Conservation (phyloP, 2,113 vertebrate species). For the Upupa epops region DNA sequence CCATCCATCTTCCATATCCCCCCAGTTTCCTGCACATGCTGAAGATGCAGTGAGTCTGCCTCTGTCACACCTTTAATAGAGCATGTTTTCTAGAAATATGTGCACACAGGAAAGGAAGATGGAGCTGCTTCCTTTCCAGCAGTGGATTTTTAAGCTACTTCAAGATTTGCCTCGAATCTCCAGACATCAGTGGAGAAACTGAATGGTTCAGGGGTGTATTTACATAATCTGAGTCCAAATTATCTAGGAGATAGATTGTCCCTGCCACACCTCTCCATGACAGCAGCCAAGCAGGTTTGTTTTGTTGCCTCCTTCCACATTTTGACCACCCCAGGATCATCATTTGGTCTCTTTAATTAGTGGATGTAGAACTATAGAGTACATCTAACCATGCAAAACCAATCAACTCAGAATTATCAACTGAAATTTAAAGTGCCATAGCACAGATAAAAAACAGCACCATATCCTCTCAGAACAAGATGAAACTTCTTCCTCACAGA, state of each 20-base stretch:
- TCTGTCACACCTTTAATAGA: not conserved
- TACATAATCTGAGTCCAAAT: not conserved
- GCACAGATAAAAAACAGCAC: not conserved
- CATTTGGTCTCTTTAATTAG: not conserved
- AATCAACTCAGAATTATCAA: not conserved
- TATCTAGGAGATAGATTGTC: not conserved
- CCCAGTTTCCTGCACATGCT: fast-evolving
- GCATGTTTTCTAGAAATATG: fast-evolving
- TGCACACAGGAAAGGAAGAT: not conserved
- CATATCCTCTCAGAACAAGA: not conserved
- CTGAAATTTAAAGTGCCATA: not conserved
- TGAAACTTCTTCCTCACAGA: not conserved
- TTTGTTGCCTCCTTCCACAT: not conserved
- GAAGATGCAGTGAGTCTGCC: not conserved
- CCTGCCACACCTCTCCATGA: not conserved
- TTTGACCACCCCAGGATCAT: not conserved
- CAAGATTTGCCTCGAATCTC: not conserved
- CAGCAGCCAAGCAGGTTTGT: not conserved
- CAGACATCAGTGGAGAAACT: not conserved
- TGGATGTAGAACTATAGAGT: not conserved
- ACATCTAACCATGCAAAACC: not conserved
- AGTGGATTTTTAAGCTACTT: not conserved
- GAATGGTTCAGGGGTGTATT: not conserved
- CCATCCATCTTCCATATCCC: not conserved
- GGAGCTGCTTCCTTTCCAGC: not conserved